These are phyloP conservation scores for Cyanoderma ruficeps DNA, from an alignment of 2,113 vertebrate species.

Conservation along the genomic window DNA sequence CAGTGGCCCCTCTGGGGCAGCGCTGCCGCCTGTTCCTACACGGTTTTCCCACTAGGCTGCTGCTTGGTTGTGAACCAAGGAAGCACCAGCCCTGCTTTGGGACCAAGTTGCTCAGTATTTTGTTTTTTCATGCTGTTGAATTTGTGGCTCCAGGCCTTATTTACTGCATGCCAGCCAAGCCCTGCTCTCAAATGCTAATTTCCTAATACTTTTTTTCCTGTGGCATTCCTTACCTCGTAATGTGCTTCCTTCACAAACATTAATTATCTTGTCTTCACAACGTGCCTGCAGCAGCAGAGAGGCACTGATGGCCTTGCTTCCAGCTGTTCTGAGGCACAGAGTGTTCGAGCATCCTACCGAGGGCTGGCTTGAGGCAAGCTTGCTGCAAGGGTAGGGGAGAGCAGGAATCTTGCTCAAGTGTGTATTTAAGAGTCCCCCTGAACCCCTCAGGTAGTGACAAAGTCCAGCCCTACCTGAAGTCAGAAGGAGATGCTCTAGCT, in stretches of 20 bases:
- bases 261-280: background rate
- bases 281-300: background rate
- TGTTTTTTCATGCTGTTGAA: background rate
- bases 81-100: background rate
- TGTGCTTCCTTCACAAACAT: background rate
- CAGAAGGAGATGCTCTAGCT: background rate
- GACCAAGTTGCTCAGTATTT: background rate
- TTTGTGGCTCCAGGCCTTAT: background rate
- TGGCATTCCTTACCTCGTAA: background rate
- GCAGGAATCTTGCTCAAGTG: background rate
- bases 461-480: background rate
- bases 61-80: background rate
- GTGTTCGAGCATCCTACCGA: accelerated
- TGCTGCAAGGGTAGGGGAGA: background rate
- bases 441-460: background rate
- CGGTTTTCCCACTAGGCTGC: background rate
- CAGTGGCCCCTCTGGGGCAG: accelerated
- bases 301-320: accelerated
- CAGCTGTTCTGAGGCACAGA: background rate
- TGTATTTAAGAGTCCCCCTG: background rate
- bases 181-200: background rate
- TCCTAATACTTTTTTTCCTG: background rate
- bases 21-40: accelerated
- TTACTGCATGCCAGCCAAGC: background rate
- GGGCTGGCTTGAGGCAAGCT: background rate